These are phyloP conservation scores for Cacoxenus indagator DNA, from an alignment of 2,888 invertebrate species.

Conservation along the genomic window DNA sequence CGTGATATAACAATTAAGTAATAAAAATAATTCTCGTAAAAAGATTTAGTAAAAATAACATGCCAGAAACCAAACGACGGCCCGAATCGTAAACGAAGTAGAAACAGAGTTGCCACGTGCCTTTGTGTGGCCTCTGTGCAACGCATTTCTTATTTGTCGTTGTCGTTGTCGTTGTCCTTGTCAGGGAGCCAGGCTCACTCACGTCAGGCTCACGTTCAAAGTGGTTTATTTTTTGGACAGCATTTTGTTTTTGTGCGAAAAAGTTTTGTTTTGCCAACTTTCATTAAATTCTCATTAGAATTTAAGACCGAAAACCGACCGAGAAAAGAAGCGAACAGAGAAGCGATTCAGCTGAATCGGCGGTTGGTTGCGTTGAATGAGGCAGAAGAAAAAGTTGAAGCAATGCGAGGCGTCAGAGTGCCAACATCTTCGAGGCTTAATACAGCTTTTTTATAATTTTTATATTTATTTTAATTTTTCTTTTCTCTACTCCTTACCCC, in stretches of 20 bases:
- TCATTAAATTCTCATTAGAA: constrained; percentile 11
- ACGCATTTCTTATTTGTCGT: too few relatives aligned
- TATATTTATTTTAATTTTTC: neutral
- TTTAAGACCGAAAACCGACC: constrained; percentile 48
- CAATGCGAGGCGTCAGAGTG: constrained; percentile 47
- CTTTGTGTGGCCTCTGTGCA: too few relatives aligned
- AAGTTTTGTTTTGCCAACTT: neutral
- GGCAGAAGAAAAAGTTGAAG: constrained; percentile 29
- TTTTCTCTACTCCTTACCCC: neutral
- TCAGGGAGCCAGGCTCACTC: constrained; percentile 26
- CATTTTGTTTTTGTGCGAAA: neutral
- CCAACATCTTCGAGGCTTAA: constrained; percentile 50
- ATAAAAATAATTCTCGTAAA: too few relatives aligned
- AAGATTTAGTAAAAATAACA: too few relatives aligned
- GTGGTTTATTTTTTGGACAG: neutral
- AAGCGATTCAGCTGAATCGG: too few relatives aligned
- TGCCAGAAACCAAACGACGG: too few relatives aligned
- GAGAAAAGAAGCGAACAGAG: constrained; percentile 41
- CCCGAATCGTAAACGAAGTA: too few relatives aligned
- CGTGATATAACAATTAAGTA: too few relatives aligned
- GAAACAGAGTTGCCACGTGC: too few relatives aligned
- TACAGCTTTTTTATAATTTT: neutral
- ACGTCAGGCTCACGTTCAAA: too few relatives aligned
- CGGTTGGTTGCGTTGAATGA: too few relatives aligned
- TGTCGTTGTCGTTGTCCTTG: constrained; percentile 11